Base-by-base conservation (phyloP, 2,113 vertebrate genomes). In the Pteropus alecto region DNA sequence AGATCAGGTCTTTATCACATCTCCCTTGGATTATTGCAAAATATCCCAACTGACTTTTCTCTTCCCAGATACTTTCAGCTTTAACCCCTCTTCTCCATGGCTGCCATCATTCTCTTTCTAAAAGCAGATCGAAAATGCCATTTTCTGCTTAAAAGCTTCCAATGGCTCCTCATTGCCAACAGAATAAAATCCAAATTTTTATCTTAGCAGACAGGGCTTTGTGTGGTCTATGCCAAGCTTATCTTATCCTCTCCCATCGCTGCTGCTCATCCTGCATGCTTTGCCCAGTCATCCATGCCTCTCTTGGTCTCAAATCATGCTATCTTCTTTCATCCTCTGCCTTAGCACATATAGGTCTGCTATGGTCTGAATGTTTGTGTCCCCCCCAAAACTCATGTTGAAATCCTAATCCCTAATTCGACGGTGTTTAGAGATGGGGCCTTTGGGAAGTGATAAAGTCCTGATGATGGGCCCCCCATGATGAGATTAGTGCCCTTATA, bases 111-210 rank as follows among this genome's bases (percentile, higher is more conserved):
- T 94, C 33, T 90, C 74, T 93, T 71, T 87, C 65, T 70, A 93
- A 88, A 96, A 88, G 68, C 26, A 70, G 65, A 79, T 56, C 0
- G 33, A 95, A 87, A 8, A 38, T 56, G 76, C 10, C 89, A 28
- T 93, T 78, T 94, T 90, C 93, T 94, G 56, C 19, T 86, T 61
- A 43, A 83, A 78, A 87, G 30, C 56, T 96, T 83, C 68, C 81
- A 83, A 41, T 56, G 22, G 26, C 63, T 94, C 65, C 56, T 26
- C 38, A 54, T 1, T 82, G 78, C 61, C 85, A 48, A 41, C 2
- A 54, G 70, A 61, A 87, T 46, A 26, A 87, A 83, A 60, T 14
- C 70, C 87, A 41, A 6, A 33, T 19, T 78, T 87, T 79, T 84
- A 77, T 65, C 15, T 65, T 33, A 41, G 48, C 51, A 28, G 4